Conservation (phyloP, 2,888 invertebrate species). For the Athrips mouffetella region DNA sequence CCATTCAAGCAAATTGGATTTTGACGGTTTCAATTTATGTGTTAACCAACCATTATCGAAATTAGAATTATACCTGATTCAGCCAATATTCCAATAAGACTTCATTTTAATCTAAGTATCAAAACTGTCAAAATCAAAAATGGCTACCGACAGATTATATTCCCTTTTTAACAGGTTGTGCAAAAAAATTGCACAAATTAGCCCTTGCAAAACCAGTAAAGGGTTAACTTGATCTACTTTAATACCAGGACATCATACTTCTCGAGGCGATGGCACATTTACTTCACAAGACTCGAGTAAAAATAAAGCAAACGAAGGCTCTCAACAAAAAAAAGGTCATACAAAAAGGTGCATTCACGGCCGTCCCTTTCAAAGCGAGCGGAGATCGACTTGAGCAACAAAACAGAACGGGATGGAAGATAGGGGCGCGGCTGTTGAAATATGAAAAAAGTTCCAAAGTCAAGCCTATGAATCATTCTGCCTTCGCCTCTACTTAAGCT, state of each 20-base stretch:
- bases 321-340: constrained; percentile 31
- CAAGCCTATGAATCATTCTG: constrained; percentile 11
- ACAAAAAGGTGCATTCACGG: constrained; percentile 27
- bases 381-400: not conserved
- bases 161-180: not conserved
- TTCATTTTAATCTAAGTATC: no score
- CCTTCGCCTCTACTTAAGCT: not conserved
- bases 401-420: constrained; percentile 15
- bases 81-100: no score
- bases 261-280: constrained; percentile 24
- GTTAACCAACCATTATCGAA: no score
- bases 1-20: constrained; percentile 5
- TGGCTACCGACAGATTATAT: no score
- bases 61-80: no score
- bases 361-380: constrained; percentile 29
- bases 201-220: constrained; percentile 18
- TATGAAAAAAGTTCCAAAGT: constrained; percentile 12
- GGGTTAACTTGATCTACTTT: constrained; percentile 47
- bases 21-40: not conserved
- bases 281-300: constrained; percentile 18
- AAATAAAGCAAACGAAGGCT: constrained; percentile 29
- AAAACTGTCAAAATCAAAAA: no score
- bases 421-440: not conserved
- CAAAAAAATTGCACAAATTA: constrained; percentile 10
- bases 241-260: constrained; percentile 49